phyloP scores from a whole-genome alignment of 37 sponge, comb jelly and placozoan species.

The Oopsacas minuta region DNA sequence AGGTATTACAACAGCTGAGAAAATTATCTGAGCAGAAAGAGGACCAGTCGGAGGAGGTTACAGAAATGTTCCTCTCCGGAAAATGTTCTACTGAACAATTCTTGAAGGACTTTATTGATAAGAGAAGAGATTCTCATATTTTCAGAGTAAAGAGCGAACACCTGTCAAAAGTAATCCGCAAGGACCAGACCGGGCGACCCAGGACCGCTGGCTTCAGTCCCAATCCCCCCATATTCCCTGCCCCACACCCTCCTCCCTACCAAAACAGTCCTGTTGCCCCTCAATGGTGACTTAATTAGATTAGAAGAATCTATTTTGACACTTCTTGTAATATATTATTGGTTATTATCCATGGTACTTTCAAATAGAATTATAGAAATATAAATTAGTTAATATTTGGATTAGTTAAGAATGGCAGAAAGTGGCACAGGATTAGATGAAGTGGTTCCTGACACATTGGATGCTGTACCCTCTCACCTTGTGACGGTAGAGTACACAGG shows the following conservation, averaged over 20 bases:
- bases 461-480: neutral
- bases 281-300: too few species aligned
- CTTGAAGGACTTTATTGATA: neutral
- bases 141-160: slow-evolving; percentile 16
- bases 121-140: neutral
- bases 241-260: neutral
- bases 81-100: neutral
- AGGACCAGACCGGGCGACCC: slow-evolving; percentile 3
- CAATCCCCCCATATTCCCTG: neutral
- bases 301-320: too few species aligned
- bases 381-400: too few species aligned
- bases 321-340: too few species aligned
- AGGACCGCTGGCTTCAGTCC: slow-evolving; percentile 3
- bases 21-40: neutral
- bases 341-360: too few species aligned
- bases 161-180: neutral
- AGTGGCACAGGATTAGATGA: neutral
- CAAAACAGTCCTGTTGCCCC: neutral
- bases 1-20: neutral
- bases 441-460: neutral
- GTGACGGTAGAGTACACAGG: neutral
- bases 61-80: neutral
- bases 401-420: neutral
- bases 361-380: too few species aligned
- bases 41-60: slow-evolving; percentile 15